These are phyloP conservation scores for Glossophaga mutica DNA, from an alignment of 2,797 vertebrate genomes.

Conservation along the genomic window DNA sequence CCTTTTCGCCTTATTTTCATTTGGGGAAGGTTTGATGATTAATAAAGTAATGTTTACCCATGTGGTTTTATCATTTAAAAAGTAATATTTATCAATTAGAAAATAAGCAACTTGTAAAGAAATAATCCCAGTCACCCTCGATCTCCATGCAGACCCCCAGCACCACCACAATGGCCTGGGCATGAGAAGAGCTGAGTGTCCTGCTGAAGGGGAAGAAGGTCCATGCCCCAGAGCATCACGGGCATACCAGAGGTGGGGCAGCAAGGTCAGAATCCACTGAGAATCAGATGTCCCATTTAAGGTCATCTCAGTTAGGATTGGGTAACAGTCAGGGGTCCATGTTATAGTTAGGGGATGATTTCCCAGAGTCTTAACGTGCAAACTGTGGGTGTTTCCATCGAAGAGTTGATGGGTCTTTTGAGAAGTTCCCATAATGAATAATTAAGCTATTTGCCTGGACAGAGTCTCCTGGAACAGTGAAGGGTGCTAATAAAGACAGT, in stretches of 20 bases:
- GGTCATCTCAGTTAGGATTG: neutral
- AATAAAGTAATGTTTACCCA: neutral
- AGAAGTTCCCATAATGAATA: neutral
- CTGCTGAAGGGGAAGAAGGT: neutral
- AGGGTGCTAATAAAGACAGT: accelerated
- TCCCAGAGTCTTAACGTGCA: too few species aligned
- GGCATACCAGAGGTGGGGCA: accelerated
- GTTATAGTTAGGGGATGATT: neutral
- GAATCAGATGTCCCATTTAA: accelerated
- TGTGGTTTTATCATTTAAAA: neutral
- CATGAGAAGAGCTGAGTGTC: too few species aligned
- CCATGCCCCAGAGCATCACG: accelerated
- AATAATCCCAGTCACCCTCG: neutral
- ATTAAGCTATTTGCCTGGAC: neutral
- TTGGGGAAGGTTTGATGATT: neutral
- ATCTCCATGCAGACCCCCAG: neutral
- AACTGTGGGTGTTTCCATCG: neutral
- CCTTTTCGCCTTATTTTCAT: neutral
- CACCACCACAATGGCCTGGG: accelerated
- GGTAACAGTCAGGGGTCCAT: accelerated
- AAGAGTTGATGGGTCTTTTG: neutral
- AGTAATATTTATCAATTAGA: neutral
- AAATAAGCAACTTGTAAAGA: neutral
- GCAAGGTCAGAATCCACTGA: accelerated
- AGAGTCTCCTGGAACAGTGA: too few species aligned